Evolutionary conservation across 2,113 vertebrate genomes (phyloP).

Genomic region (Megaceryle maxima): DNA sequence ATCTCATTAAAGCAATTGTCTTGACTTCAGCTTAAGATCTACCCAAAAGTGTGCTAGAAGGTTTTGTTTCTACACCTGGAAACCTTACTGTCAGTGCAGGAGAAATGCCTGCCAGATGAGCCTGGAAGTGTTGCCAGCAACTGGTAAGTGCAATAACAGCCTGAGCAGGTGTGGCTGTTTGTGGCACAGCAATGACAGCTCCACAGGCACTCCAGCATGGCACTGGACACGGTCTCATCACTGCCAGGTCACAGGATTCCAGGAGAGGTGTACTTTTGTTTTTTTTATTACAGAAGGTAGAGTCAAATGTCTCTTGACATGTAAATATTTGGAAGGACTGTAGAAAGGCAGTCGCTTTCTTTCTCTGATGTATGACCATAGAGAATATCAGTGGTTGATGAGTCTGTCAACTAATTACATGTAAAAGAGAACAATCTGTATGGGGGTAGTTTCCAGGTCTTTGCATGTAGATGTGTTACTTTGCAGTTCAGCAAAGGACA

Average conservation of each 20-base stretch:
- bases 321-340: background rate
- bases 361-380: background rate
- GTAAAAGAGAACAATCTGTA: background rate
- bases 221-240: accelerated
- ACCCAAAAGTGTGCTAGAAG: background rate
- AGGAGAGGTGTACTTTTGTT: background rate
- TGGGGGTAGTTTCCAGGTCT: background rate
- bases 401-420: background rate
- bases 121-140: background rate
- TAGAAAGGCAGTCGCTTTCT: background rate
- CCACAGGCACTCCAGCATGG: background rate
- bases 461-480: background rate
- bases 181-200: accelerated
- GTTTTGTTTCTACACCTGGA: background rate
- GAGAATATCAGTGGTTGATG: background rate
- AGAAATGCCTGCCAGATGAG: background rate
- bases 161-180: background rate
- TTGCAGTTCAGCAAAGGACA: background rate
- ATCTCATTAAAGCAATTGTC: background rate
- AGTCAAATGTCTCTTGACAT: background rate
- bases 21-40: background rate
- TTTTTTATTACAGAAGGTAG: background rate
- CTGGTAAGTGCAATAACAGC: background rate
- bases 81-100: background rate
- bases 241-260: background rate